Percentiles rank a stretch among this genome's conserved stretches.
Conservation (phyloP, 2,888 invertebrate species). For the Platerodrilus igneus region DNA sequence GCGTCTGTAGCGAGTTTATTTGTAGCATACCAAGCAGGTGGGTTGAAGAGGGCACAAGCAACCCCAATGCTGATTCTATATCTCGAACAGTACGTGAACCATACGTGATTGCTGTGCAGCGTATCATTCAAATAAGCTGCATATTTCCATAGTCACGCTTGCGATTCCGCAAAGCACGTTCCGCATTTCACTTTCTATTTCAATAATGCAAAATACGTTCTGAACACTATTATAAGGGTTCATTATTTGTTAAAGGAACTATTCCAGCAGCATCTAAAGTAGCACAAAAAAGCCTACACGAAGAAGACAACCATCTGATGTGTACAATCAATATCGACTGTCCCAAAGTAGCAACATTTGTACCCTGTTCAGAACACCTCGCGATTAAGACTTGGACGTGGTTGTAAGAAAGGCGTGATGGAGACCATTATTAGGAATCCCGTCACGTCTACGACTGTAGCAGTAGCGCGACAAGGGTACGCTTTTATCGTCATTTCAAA, state of each 20-base stretch:
- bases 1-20: conserved; percentile 44
- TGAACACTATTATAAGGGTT: too few species aligned
- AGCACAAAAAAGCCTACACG: too few species aligned
- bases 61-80: conserved; percentile 31
- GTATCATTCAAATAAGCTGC: conserved; percentile 8
- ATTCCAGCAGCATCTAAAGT: too few species aligned
- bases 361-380: conserved; percentile 39
- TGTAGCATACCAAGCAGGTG: conserved; percentile 42
- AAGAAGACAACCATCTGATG: conserved; percentile 20
- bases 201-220: too few species aligned
- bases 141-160: too few species aligned
- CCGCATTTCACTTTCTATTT: too few species aligned
- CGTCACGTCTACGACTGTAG: conserved; percentile 40
- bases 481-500: conserved; percentile 46
- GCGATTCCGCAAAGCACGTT: too few species aligned
- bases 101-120: conserved; percentile 9
- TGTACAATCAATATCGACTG: conserved; percentile 28
- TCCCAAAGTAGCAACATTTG: conserved; percentile 36
- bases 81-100: conserved; percentile 22
- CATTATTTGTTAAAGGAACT: too few species aligned
- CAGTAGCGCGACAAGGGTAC: conserved; percentile 44
- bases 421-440: conserved; percentile 35
- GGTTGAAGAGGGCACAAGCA: conserved; percentile 22
- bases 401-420: conserved; percentile 34
- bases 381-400: conserved; percentile 46